Conservation (phyloP, 2,888 invertebrate species). For the Oasisia sp. region DNA sequence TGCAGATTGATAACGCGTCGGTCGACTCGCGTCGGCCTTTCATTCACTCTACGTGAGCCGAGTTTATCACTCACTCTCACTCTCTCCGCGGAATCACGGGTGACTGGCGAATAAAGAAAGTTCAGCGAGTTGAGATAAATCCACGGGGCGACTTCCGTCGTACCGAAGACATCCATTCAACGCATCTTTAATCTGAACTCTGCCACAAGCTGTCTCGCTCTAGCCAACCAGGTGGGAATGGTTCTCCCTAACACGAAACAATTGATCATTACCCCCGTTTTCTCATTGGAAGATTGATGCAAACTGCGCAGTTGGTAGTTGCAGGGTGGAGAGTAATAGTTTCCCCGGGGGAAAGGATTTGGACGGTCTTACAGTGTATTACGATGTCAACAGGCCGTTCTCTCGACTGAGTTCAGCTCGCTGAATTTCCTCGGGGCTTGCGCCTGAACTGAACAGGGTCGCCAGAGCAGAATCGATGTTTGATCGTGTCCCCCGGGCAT, state of each 20-base stretch:
- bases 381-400: background rate
- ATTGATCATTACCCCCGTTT: background rate
- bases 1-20: background rate
- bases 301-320: background rate
- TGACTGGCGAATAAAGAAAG: background rate
- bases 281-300: background rate
- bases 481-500: conserved; percentile 17
- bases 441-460: background rate
- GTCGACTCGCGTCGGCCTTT: background rate
- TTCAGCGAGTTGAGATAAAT: background rate
- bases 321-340: background rate
- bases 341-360: background rate
- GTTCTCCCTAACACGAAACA: background rate
- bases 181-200: background rate
- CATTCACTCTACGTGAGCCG: background rate
- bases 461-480: background rate
- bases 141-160: background rate
- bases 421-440: background rate
- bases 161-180: background rate
- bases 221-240: background rate
- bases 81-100: background rate
- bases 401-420: background rate
- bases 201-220: background rate
- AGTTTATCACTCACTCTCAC: background rate
- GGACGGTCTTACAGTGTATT: background rate